Percentiles rank a stretch among this genome's conserved stretches.
Evolutionary conservation across 2,888 invertebrate genomes (phyloP).

Genomic region (Pollenia labialis): DNA sequence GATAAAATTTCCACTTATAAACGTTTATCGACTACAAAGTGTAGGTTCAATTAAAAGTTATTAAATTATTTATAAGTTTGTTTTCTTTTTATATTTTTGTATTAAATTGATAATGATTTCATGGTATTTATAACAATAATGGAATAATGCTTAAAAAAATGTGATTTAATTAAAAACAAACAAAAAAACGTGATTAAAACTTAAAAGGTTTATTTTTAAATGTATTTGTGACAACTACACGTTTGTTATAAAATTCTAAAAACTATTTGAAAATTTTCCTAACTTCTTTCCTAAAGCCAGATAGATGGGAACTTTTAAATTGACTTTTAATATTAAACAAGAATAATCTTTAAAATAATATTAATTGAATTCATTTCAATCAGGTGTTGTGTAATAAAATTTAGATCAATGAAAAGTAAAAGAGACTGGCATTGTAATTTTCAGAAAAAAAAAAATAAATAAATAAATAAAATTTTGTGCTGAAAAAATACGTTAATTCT

Average conservation of each 20-base stretch:
- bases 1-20: conserved; percentile 38
- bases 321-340: neutral
- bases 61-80: conserved; percentile 1
- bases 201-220: neutral
- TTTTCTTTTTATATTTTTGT: neutral
- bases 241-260: neutral
- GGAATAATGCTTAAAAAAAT: neutral
- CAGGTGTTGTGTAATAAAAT: conserved; percentile 52
- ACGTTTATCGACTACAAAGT: conserved; percentile 60
- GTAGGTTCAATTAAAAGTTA: conserved; percentile 48
- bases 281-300: neutral
- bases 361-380: neutral
- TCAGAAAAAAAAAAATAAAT: neutral
- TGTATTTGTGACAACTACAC: neutral
- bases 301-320: conserved; percentile 17
- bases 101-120: conserved; percentile 23
- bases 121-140: neutral
- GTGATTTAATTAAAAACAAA: conserved; percentile 26
- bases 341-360: neutral
- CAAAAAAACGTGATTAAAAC: conserved; percentile 29
- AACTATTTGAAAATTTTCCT: neutral
- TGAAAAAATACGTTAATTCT: neutral
- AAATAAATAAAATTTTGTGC: neutral
- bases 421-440: neutral
- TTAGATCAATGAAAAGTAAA: conserved; percentile 9